A percentile compares a stretch with the other conserved stretches of the same genome.
These are phyloP conservation scores for Spondyliosoma cantharus DNA, from an alignment of 2,797 vertebrate species.

Conservation along the genomic window DNA sequence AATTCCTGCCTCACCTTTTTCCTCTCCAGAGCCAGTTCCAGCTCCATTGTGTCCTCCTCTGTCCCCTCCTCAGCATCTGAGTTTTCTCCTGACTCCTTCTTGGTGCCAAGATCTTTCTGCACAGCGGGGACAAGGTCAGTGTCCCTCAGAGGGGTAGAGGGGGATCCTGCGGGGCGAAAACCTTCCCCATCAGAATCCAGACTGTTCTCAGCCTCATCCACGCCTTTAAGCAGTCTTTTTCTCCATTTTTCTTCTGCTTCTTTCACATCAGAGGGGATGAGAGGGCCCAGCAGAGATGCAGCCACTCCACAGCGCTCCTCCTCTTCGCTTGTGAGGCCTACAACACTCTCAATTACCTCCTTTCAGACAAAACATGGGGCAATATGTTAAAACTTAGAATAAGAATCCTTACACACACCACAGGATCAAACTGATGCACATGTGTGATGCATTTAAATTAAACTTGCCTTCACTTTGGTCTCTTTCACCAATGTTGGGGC, in stretches of 20 bases:
- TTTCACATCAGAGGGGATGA: conserved; percentile 93
- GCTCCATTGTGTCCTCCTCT: conserved; percentile 93
- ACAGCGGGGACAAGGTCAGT: conserved; percentile 73
- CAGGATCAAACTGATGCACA: neutral
- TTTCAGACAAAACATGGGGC: conserved; percentile 62
- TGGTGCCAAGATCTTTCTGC: conserved; percentile 86
- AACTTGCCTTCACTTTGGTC: conserved; percentile 79
- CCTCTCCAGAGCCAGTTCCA: conserved; percentile 95
- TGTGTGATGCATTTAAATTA: neutral
- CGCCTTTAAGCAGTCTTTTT: conserved; percentile 89
- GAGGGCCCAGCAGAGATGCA: conserved; percentile 91
- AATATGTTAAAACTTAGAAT: neutral
- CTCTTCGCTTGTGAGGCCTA: conserved; percentile 92
- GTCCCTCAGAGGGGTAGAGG: conserved; percentile 67
- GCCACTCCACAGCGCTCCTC: conserved; percentile 94
- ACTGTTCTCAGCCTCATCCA: conserved; percentile 84
- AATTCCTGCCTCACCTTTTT: conserved; percentile 87
- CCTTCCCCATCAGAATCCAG: conserved; percentile 81
- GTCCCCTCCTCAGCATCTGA: conserved; percentile 87
- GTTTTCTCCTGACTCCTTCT: conserved; percentile 88
- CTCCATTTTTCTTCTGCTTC: conserved; percentile 97
- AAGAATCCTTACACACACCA: neutral
- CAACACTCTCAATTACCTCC: conserved; percentile 96
- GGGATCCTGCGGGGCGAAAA: conserved; percentile 52
- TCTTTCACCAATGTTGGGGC: conserved; percentile 68